These are phyloP conservation scores for Synaphobranchus kaupii DNA, from an alignment of 2,797 vertebrate species.

Conservation along the genomic window DNA sequence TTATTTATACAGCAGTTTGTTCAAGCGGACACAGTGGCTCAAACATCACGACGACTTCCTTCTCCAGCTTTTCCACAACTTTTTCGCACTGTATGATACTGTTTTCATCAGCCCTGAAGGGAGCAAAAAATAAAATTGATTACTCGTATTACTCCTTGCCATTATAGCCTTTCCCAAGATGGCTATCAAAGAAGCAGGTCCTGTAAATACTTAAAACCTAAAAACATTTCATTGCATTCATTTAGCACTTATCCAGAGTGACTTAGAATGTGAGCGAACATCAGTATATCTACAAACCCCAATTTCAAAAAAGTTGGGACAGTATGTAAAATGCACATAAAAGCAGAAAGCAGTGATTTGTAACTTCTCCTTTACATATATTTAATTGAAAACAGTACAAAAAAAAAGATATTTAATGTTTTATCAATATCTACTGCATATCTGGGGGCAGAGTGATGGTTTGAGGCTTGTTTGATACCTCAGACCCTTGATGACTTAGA, in stretches of 20 bases:
- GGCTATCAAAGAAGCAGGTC: not conserved
- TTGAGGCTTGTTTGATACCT: too few relatives aligned
- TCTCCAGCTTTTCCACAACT: slow-evolving; percentile 87
- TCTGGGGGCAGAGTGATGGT: too few relatives aligned
- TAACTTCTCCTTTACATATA: too few relatives aligned
- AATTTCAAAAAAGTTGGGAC: too few relatives aligned
- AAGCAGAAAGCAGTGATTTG: too few relatives aligned
- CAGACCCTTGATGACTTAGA: too few relatives aligned
- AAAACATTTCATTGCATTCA: not conserved
- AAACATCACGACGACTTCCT: slow-evolving; percentile 67
- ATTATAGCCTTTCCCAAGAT: not conserved
- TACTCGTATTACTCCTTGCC: not conserved
- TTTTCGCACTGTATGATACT: slow-evolving; percentile 83
- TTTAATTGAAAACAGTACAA: too few relatives aligned
- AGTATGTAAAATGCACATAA: too few relatives aligned
- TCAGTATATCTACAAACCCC: not conserved
- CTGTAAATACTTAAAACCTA: not conserved
- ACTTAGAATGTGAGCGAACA: not conserved
- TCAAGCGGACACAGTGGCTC: not conserved
- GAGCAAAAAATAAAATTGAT: slow-evolving; percentile 9
- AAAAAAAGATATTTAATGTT: too few relatives aligned
- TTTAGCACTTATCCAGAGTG: not conserved
- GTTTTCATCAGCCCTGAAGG: slow-evolving; percentile 84
- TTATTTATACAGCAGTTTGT: slow-evolving; percentile 22
- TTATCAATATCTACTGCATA: too few relatives aligned